Evolutionary conservation across 2,797 vertebrate genomes (phyloP), one percentile per base, ranked within the genome.

Genomic region (Poliocrania exsul): DNA sequence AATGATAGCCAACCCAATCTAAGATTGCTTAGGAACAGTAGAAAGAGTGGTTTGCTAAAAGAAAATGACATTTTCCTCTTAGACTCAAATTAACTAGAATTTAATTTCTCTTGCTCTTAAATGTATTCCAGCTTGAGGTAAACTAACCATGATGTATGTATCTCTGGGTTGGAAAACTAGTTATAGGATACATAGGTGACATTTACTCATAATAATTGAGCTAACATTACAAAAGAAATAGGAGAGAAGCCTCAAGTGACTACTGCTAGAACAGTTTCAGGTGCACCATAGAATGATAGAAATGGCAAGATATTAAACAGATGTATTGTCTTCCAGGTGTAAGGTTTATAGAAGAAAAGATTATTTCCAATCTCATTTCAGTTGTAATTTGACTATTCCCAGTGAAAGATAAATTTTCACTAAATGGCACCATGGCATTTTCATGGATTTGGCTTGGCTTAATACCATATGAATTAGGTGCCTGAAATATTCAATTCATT

Each of bases 351-450:
- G 90, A 93, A 90, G 21, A 92, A 93, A 97, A 93, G 23, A 96
- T 95, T 86, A 92, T 96, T 97, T 95, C 74, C 88, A 93, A 50
- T 83, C 70, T 96, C 80, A 83, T 96, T 97, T 90, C 66, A 51
- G 61, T 79, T 91, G 47, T 82, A 96, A 97, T 90, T 96, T 84
- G 96, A 92, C 60, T 87, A 81, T 90, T 96, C 56, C 70, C 51
- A 38, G 29, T 54, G 60, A 96, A 92, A 93, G 47, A 97, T 93
- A 97, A 96, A 96, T 96, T 96, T 96, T 95, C 75, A 73, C 73
- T 95, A 95, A 96, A 92, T 86, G 94, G 61, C 35, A 79, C 72
- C 35, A 25, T 91, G 95, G 92, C 91, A 96, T 92, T 93, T 97
- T 97, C 88, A 97, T 82, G 83, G 72, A 21, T 95, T 92, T 92